Conservation (phyloP, 2,888 invertebrate genomes). For the Ligdia adustata region DNA sequence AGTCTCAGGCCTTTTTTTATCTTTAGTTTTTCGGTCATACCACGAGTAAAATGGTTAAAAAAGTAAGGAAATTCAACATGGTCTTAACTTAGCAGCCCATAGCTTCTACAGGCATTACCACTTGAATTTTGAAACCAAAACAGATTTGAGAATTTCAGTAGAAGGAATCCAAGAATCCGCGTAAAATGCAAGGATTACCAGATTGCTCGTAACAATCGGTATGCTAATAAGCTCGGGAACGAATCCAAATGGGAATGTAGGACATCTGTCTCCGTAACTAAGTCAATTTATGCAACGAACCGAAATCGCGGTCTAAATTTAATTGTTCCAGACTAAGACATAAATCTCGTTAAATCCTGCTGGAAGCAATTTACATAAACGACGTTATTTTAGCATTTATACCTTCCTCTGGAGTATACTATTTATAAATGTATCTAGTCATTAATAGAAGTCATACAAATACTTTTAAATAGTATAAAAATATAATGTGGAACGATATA, state of each 20-base stretch:
- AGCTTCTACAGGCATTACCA: too few species aligned
- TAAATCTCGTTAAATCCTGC: slow-evolving; percentile 76
- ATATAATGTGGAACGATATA: too few species aligned
- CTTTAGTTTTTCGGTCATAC: too few species aligned
- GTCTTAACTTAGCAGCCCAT: too few species aligned
- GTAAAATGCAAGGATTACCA: background rate
- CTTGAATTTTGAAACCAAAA: too few species aligned
- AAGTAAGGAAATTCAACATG: too few species aligned
- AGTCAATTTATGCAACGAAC: slow-evolving; percentile 71
- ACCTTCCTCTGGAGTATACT: slow-evolving; percentile 59
- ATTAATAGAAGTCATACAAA: background rate
- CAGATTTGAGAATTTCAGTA: background rate
- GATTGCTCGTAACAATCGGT: slow-evolving; percentile 21
- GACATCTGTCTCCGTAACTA: slow-evolving; percentile 37
- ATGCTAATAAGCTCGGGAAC: slow-evolving; percentile 32
- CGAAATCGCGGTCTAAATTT: slow-evolving; percentile 71
- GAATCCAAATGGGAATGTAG: slow-evolving; percentile 34
- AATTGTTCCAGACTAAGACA: slow-evolving; percentile 76
- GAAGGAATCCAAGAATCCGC: background rate
- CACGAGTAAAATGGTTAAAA: too few species aligned
- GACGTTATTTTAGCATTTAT: slow-evolving; percentile 62
- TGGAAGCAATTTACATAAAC: slow-evolving; percentile 79
- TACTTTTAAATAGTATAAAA: background rate
- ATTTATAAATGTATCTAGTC: slow-evolving; percentile 42
- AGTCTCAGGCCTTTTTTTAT: too few species aligned